A percentile compares a stretch with the other conserved stretches of the same genome.
These are phyloP conservation scores for Spodoptera frugiperda DNA, from an alignment of 1,140 invertebrate species.

Conservation along the genomic window DNA sequence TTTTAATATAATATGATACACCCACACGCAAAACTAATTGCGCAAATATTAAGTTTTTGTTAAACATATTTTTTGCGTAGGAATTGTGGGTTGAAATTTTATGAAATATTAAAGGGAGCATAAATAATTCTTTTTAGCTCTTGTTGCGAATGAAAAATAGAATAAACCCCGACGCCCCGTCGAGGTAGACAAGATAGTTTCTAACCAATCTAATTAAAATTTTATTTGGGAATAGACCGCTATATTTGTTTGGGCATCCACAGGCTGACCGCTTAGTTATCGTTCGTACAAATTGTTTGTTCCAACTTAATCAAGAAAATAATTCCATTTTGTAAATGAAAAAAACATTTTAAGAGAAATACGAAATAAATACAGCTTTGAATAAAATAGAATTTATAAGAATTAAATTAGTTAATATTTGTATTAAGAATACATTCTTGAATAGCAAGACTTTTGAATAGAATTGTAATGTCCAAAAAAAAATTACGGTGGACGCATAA, in stretches of 20 bases:
- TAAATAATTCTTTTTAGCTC: no score
- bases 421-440: no score
- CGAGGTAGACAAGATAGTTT: background rate
- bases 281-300: background rate
- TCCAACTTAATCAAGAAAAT: background rate
- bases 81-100: no score
- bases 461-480: no score
- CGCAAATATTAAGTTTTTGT: no score
- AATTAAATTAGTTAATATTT: background rate
- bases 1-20: slow-evolving; percentile 2
- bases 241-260: slow-evolving; percentile 3
- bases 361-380: background rate
- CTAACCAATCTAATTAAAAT: background rate
- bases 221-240: background rate
- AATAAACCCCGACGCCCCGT: no score
- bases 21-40: background rate
- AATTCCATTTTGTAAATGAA: background rate
- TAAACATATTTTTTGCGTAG: no score
- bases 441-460: no score
- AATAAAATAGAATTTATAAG: background rate
- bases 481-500: no score
- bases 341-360: background rate
- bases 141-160: no score
- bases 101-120: no score
- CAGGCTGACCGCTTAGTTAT: background rate